Conservation (phyloP, 2,113 vertebrate genomes). For the Empidonax traillii region DNA sequence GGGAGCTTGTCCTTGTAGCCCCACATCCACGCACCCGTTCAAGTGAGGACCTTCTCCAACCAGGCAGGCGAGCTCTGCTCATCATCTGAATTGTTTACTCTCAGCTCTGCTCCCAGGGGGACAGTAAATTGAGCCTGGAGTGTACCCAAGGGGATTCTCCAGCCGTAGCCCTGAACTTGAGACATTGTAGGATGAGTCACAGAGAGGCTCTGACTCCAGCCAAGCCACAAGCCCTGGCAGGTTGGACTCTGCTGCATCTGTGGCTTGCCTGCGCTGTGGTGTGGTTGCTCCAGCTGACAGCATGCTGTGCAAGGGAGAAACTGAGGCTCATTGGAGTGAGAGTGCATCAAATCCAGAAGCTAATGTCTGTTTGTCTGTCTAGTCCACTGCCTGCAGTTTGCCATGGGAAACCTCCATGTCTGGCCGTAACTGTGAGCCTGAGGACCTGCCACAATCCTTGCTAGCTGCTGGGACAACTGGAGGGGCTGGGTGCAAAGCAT, state of each 20-base stretch:
- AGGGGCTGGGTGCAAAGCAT: not conserved
- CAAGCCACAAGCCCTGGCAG: not conserved
- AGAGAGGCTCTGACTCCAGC: not conserved
- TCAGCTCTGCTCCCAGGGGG: not conserved
- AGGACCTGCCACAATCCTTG: not conserved
- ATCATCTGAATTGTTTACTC: not conserved
- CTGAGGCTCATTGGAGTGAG: not conserved
- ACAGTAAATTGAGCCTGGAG: not conserved
- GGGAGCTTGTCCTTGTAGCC: not conserved
- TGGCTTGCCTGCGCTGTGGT: not conserved
- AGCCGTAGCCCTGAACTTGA: not conserved
- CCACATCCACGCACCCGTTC: accelerated
- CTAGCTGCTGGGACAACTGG: not conserved
- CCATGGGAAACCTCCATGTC: not conserved
- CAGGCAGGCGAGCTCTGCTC: not conserved
- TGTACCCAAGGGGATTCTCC: not conserved
- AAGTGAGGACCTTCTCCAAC: not conserved
- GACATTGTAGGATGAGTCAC: not conserved
- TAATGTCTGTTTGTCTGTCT: not conserved
- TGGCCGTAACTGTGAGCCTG: not conserved
- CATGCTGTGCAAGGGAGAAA: not conserved
- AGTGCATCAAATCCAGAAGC: not conserved
- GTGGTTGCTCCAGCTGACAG: not conserved
- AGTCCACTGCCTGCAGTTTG: not conserved
- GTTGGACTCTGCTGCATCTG: not conserved